A percentile compares a stretch with the other conserved stretches of the same genome.
Conservation (phyloP, 1,140 invertebrate species). For the Brachionus angularis region DNA sequence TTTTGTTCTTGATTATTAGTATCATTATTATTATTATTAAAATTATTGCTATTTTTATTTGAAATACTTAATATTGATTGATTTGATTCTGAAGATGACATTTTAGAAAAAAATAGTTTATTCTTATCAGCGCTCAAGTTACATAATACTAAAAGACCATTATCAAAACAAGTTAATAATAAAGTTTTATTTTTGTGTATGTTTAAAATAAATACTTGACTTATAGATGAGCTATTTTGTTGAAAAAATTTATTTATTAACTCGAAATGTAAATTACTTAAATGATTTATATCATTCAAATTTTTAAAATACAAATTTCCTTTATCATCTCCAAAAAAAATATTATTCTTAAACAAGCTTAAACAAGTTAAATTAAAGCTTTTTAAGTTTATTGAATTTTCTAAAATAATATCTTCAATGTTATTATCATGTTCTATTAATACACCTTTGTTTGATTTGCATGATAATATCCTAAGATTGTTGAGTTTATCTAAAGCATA, state of each 20-base stretch:
- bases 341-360: neutral
- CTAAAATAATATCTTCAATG: constrained; percentile 12
- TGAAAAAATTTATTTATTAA: neutral
- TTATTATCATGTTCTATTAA: neutral
- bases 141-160: constrained; percentile 25
- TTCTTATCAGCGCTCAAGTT: constrained; percentile 11
- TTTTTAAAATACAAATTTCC: neutral
- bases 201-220: constrained; percentile 6
- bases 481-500: neutral
- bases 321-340: constrained; percentile 3
- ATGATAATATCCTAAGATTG: constrained; percentile 10
- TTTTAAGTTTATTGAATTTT: constrained; percentile 2
- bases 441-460: neutral
- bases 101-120: neutral
- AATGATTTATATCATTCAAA: neutral
- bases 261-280: neutral
- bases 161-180: constrained; percentile 3
- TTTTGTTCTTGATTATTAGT: no score
- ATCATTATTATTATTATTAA: no score
- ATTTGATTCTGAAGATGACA: constrained; percentile 4
- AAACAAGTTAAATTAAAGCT: neutral
- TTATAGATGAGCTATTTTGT: constrained; percentile 10
- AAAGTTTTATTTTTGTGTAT: constrained; percentile 4
- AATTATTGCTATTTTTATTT: no score
- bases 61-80: no score